Conservation (phyloP, 2,797 vertebrate genomes). For the Macrochelys suwanniensis region DNA sequence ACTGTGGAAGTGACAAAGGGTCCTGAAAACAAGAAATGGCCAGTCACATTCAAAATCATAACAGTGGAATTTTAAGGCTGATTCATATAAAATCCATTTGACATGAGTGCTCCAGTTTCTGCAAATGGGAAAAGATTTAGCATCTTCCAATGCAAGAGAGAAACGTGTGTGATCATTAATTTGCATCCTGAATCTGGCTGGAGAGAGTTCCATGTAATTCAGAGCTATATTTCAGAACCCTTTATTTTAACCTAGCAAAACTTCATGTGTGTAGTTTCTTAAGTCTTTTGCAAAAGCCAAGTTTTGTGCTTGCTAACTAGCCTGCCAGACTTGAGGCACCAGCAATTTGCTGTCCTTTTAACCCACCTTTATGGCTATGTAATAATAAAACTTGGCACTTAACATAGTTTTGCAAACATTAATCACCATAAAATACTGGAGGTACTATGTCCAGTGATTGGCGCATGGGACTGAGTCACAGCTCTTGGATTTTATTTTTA, state of each 20-base stretch:
- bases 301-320: not conserved
- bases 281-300: not conserved
- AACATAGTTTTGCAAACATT: fast-evolving
- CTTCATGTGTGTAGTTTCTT: not conserved
- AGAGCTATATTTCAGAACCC: not conserved
- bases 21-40: not conserved
- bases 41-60: not conserved
- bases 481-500: not conserved
- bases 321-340: not conserved
- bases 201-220: not conserved
- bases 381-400: not conserved
- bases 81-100: not conserved
- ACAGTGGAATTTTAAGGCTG: not conserved
- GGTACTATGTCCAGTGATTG: not conserved
- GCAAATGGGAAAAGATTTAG: not conserved
- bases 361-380: not conserved
- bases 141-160: not conserved
- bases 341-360: not conserved
- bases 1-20: not conserved
- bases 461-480: not conserved
- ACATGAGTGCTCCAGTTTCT: not conserved
- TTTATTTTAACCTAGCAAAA: not conserved
- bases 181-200: not conserved
- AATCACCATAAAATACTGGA: not conserved
- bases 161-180: not conserved